Conservation (phyloP, 1,140 invertebrate genomes). For the Psilanteris sp. region DNA sequence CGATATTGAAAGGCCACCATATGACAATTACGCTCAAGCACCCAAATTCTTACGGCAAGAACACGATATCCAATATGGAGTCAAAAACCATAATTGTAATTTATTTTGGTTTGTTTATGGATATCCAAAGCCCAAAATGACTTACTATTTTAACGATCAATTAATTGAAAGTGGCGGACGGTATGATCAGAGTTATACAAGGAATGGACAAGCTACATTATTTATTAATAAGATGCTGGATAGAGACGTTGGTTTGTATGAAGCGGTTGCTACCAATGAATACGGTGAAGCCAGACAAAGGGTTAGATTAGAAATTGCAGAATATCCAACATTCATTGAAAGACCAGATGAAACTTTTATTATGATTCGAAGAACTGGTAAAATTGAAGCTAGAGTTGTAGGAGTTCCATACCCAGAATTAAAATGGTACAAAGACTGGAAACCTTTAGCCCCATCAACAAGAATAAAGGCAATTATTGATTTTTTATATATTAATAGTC, state of each 20-base stretch:
- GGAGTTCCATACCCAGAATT: conserved; percentile 96
- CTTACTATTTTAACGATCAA: conserved; percentile 92
- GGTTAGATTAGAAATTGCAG: conserved; percentile 92
- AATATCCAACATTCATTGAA: conserved; percentile 93
- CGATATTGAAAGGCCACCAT: conserved; percentile 91
- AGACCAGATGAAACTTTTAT: conserved; percentile 91
- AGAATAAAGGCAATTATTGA: conserved; percentile 85
- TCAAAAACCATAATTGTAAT: conserved; percentile 92
- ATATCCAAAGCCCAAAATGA: conserved; percentile 94
- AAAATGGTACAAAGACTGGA: conserved; percentile 99
- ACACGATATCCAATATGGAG: conserved; percentile 91
- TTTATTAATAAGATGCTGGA: conserved; percentile 94
- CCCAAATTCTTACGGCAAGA: conserved; percentile 92
- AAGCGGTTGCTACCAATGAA: conserved; percentile 95
- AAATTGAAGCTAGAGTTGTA: conserved; percentile 91
- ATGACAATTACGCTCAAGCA: conserved; percentile 89
- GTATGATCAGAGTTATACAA: conserved; percentile 91
- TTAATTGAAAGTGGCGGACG: conserved; percentile 89
- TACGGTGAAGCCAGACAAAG: conserved; percentile 92
- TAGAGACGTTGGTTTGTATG: conserved; percentile 94
- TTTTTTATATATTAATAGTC: too few relatives aligned
- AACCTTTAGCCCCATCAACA: conserved; percentile 88
- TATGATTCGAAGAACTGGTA: conserved; percentile 85
- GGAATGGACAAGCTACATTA: conserved; percentile 92
- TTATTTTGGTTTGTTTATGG: conserved; percentile 96